phyloP scores from a whole-genome alignment of 2,113 vertebrate genomes.

The Vulpes ferrilata region DNA sequence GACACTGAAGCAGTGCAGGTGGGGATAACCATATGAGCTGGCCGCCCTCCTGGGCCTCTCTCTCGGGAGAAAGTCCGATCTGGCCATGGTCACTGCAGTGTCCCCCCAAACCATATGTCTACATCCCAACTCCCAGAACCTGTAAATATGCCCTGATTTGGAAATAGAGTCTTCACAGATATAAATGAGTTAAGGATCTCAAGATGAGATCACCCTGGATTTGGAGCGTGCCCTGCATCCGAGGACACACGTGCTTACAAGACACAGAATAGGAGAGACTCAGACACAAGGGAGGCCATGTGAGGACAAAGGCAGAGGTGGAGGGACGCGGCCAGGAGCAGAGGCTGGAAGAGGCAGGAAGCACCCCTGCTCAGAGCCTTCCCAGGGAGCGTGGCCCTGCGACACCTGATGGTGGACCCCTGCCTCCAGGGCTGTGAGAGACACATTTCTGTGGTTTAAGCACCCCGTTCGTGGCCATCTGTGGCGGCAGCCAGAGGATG shows the following conservation, averaged over 20 bases:
- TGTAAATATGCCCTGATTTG: neutral
- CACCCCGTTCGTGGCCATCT: neutral
- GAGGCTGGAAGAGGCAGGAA: neutral
- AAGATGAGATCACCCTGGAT: neutral
- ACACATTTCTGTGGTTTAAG: neutral
- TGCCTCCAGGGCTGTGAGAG: neutral
- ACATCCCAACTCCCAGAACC: neutral
- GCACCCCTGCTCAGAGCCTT: neutral
- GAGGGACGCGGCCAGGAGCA: neutral
- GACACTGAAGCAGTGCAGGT: accelerated
- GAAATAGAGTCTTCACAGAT: neutral
- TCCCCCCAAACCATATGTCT: neutral
- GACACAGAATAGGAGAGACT: neutral
- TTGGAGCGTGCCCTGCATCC: neutral
- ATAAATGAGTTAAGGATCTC: neutral
- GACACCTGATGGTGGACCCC: no score
- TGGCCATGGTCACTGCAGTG: neutral
- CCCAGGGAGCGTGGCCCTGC: accelerated
- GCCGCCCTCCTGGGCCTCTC: accelerated
- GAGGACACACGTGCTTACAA: accelerated
- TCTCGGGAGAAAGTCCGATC: accelerated
- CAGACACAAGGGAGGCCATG: accelerated
- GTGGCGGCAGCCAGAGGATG: neutral
- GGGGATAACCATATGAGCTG: accelerated
- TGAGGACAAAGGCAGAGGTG: neutral